Evolutionary conservation across 2,888 invertebrate species (phyloP).

Genomic region (Hermaeophaga mercurialis): DNA sequence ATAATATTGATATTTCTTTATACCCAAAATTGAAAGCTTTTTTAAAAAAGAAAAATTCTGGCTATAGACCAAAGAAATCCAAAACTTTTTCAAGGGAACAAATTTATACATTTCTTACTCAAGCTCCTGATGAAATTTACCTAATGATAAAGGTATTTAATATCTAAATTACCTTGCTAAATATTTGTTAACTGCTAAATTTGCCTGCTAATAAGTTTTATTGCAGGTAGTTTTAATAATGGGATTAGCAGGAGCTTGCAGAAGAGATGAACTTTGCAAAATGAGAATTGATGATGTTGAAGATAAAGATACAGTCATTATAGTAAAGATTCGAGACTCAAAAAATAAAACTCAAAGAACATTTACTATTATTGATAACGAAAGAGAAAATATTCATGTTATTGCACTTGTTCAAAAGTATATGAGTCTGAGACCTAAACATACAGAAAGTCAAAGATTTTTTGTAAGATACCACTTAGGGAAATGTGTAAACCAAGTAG

Average conservation of each 20-base stretch:
- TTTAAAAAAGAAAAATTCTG: slow-evolving; percentile 38
- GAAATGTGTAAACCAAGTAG: neutral
- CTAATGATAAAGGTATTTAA: slow-evolving; percentile 9
- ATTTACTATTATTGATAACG: neutral
- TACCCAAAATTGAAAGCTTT: slow-evolving; percentile 32
- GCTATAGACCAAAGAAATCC: slow-evolving; percentile 44
- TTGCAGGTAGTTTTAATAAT: neutral
- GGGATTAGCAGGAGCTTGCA: neutral
- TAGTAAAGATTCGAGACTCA: neutral
- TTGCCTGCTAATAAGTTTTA: neutral
- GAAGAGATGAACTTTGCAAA: neutral
- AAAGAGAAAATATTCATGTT: neutral
- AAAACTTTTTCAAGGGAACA: slow-evolving; percentile 42
- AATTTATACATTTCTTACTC: slow-evolving; percentile 30
- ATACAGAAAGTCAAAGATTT: neutral
- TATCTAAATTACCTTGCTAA: too few species aligned
- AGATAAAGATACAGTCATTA: neutral
- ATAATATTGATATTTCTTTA: slow-evolving; percentile 33
- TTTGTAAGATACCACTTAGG: neutral
- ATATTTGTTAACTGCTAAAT: too few species aligned
- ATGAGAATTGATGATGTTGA: neutral
- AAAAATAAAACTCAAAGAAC: neutral
- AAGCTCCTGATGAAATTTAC: slow-evolving; percentile 27
- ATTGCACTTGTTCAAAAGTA: neutral
- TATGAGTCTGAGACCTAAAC: neutral